These are phyloP conservation scores for Erpornis zantholeuca DNA, from an alignment of 2,113 vertebrate genomes.

Conservation along the genomic window DNA sequence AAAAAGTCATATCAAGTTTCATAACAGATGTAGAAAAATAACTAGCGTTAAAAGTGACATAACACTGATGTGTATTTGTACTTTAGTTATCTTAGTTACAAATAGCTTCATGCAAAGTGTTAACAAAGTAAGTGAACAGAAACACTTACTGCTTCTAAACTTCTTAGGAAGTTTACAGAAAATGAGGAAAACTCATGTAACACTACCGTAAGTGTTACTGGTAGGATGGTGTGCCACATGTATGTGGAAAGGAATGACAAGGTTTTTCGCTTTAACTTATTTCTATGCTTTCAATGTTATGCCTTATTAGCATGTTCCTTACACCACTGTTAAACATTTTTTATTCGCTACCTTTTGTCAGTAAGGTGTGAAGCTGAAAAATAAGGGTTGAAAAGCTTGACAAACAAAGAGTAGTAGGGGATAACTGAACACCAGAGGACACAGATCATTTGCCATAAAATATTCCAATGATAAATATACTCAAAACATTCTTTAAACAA, in stretches of 20 bases:
- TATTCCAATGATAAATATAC: not conserved
- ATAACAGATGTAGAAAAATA: not conserved
- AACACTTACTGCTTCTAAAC: not conserved
- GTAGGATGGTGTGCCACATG: not conserved
- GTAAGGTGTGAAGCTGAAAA: not conserved
- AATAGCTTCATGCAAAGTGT: not conserved
- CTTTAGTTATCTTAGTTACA: not conserved
- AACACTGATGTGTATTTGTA: not conserved
- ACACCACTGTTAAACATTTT: not conserved
- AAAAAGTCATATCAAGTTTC: not conserved
- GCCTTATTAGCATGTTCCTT: not conserved
- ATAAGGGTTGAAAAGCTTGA: not conserved
- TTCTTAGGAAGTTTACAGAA: not conserved
- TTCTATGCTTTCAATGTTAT: not conserved
- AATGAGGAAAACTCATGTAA: not conserved
- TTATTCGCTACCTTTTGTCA: not conserved
- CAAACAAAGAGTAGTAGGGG: not conserved
- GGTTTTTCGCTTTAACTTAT: not conserved
- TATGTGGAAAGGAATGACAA: not conserved
- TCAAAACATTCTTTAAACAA: not conserved
- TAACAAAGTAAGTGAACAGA: not conserved
- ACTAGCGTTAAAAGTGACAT: not conserved
- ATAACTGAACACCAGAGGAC: not conserved
- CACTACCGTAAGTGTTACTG: rapidly evolving
- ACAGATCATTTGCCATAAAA: not conserved